Evolutionary conservation across 2,888 invertebrate species (phyloP).

Genomic region (Ptilodon capucinus): DNA sequence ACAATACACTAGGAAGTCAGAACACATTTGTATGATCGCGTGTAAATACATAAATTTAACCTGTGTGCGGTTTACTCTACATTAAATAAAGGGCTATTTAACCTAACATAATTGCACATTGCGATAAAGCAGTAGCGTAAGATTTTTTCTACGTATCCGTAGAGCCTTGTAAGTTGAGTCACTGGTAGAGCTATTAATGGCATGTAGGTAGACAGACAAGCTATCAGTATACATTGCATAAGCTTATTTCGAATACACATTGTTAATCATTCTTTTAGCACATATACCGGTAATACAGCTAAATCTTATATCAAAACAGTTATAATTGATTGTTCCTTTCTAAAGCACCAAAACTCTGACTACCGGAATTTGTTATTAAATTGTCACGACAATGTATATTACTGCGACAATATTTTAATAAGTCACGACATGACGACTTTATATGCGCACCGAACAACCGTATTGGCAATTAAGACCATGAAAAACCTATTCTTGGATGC

Average conservation of each 20-base stretch:
- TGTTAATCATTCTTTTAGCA: too few relatives aligned
- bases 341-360: not conserved
- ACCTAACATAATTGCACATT: not conserved
- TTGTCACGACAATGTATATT: constrained; percentile 13
- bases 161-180: too few relatives aligned
- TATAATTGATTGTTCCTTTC: not conserved
- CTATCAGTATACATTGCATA: too few relatives aligned
- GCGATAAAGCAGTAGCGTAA: too few relatives aligned
- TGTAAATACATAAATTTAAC: constrained; percentile 28
- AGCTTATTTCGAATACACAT: too few relatives aligned
- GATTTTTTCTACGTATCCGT: too few relatives aligned
- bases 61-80: not conserved
- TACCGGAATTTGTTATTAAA: not conserved
- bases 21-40: constrained; percentile 42
- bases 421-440: constrained; percentile 11
- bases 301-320: not conserved
- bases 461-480: constrained; percentile 38
- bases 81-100: not conserved
- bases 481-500: constrained; percentile 43
- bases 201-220: too few relatives aligned
- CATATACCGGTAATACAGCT: not conserved
- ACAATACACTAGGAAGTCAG: constrained; percentile 68
- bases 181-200: too few relatives aligned
- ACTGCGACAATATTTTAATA: constrained; percentile 7
- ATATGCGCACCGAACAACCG: constrained; percentile 18